Evolutionary conservation across 2,888 invertebrate genomes (phyloP).

Genomic region (Blera fallax): DNA sequence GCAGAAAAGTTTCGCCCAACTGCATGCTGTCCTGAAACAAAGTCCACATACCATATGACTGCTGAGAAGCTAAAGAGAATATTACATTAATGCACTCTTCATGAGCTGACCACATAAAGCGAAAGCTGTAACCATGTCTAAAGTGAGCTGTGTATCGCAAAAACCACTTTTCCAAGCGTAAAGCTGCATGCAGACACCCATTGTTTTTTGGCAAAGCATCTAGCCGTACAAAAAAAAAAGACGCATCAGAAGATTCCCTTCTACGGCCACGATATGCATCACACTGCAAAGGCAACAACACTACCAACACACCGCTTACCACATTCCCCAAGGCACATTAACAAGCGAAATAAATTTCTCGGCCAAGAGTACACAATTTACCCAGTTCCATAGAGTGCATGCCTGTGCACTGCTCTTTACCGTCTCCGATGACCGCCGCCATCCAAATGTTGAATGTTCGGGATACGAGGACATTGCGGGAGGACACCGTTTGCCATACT

Average conservation of each 20-base stretch:
- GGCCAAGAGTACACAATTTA: conserved; percentile 57
- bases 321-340: conserved; percentile 70
- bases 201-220: conserved; percentile 45
- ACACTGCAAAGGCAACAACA: conserved; percentile 52
- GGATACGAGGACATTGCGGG: conserved; percentile 30
- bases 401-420: conserved; percentile 45
- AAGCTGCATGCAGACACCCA: conserved; percentile 55
- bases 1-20: not conserved
- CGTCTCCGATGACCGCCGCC: conserved; percentile 13
- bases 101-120: conserved; percentile 62
- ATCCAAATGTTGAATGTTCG: conserved; percentile 21
- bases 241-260: conserved; percentile 45
- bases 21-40: not conserved
- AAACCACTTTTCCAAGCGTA: conserved; percentile 53
- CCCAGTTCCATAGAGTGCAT: conserved; percentile 37
- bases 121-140: conserved; percentile 43
- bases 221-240: conserved; percentile 7
- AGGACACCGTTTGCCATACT: conserved; percentile 7
- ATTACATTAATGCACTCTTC: conserved; percentile 62
- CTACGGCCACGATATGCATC: conserved; percentile 35
- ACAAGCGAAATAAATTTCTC: conserved; percentile 70
- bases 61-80: conserved; percentile 48
- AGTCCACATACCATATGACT: conserved; percentile 5
- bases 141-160: conserved; percentile 22
- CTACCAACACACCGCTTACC: conserved; percentile 63